These are phyloP conservation scores for Xyrichtys novacula DNA, from an alignment of 2,797 vertebrate species.

Conservation along the genomic window DNA sequence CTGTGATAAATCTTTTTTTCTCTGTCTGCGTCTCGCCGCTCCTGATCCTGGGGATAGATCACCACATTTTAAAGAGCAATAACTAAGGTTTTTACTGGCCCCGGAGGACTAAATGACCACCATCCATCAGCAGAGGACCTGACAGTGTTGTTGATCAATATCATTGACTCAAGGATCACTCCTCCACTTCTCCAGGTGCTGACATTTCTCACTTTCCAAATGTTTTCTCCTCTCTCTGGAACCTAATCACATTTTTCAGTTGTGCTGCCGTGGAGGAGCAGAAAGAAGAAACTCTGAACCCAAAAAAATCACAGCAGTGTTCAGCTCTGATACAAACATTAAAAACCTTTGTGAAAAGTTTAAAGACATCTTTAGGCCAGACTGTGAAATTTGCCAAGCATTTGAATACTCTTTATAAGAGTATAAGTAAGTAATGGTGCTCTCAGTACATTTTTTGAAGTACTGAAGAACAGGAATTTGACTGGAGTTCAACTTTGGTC, in stretches of 20 bases:
- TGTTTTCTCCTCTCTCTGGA: constrained; percentile 54
- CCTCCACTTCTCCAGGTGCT: constrained; percentile 37
- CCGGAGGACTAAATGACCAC: constrained; percentile 43
- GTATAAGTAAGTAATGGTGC: too few species aligned
- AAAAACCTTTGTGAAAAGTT: constrained; percentile 7
- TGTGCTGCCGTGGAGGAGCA: constrained; percentile 7
- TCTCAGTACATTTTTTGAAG: too few species aligned
- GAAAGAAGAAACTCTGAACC: background rate
- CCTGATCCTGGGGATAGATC: constrained; percentile 24
- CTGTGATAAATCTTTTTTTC: constrained; percentile 23
- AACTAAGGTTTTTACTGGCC: constrained; percentile 40
- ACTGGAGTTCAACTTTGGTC: too few species aligned
- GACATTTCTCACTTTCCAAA: constrained; percentile 60
- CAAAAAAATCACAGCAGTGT: constrained; percentile 4
- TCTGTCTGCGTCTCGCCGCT: constrained; percentile 9
- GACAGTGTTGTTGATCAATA: constrained; percentile 70
- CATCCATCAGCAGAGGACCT: constrained; percentile 51
- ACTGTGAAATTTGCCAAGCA: too few species aligned
- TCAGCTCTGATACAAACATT: background rate
- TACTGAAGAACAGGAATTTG: too few species aligned
- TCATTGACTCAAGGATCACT: constrained; percentile 57
- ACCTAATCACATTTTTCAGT: constrained; percentile 58
- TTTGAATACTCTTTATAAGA: too few species aligned
- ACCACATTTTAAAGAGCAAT: constrained; percentile 62
- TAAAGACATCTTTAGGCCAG: background rate